Conservation (phyloP, 2,888 invertebrate species). For the Acrobeloides nanus region DNA sequence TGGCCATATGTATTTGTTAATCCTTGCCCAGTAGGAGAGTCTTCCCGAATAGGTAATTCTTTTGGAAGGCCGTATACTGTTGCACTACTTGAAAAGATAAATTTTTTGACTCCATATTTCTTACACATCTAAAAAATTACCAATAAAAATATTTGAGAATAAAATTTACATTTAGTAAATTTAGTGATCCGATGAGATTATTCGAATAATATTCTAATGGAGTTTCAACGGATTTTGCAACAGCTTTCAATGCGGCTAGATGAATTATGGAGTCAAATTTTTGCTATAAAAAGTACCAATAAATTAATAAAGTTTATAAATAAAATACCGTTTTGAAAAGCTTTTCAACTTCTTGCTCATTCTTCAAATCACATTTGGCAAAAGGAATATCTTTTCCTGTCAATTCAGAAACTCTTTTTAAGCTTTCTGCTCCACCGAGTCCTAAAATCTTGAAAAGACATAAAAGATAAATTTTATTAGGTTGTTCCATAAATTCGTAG, state of each 20-base stretch:
- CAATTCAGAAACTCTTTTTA: constrained; percentile 72
- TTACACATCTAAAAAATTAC: constrained; percentile 74
- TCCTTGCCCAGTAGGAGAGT: constrained; percentile 66
- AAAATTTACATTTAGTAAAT: constrained; percentile 72
- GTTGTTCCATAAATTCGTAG: too few species aligned
- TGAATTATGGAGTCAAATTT: constrained; percentile 87
- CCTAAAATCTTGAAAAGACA: too few species aligned
- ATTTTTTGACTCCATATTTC: constrained; percentile 70
- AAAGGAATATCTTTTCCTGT: constrained; percentile 64
- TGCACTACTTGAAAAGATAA: constrained; percentile 80
- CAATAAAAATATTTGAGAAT: too few species aligned
- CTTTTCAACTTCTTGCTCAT: constrained; percentile 29
- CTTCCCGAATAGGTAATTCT: constrained; percentile 78
- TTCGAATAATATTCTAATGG: constrained; percentile 88
- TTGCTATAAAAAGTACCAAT: too few species aligned
- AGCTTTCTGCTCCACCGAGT: constrained; percentile 69
- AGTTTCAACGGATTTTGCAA: constrained; percentile 85
- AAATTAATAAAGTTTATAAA: too few species aligned
- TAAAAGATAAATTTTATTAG: too few species aligned
- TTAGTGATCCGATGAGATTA: constrained; percentile 83
- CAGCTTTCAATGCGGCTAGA: constrained; percentile 90
- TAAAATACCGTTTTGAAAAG: constrained; percentile 33
- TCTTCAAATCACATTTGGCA: constrained; percentile 36
- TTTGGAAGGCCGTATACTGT: constrained; percentile 89
- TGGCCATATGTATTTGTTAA: constrained; percentile 91